Conservation (phyloP, 2,113 vertebrate genomes). For the Rattus norvegicus region GRCr8 NC_086019.1:176200001-176200500, state of each 20-base stretch:
- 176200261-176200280: not conserved
- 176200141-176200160: not conserved
- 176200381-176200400: slow-evolving; percentile 44
- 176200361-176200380: slow-evolving; percentile 6
- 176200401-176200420: not conserved
- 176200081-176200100: too few relatives aligned
- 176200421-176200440: slow-evolving; percentile 19
- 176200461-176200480: not conserved
- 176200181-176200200: not conserved
- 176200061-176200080: too few relatives aligned
- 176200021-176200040: too few relatives aligned
- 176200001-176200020: too few relatives aligned
- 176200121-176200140: not conserved
- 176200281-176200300: not conserved
- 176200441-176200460: not conserved
- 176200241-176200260: not conserved
- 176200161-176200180: not conserved
- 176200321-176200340: not conserved
- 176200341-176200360: not conserved
- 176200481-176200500: not conserved
- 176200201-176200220: not conserved
- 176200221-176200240: too few relatives aligned
- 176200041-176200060: too few relatives aligned
- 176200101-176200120: slow-evolving; percentile 36
- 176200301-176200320: not conserved